Conservation (phyloP, 2,113 vertebrate genomes). For the Chaetura pelagica region DNA sequence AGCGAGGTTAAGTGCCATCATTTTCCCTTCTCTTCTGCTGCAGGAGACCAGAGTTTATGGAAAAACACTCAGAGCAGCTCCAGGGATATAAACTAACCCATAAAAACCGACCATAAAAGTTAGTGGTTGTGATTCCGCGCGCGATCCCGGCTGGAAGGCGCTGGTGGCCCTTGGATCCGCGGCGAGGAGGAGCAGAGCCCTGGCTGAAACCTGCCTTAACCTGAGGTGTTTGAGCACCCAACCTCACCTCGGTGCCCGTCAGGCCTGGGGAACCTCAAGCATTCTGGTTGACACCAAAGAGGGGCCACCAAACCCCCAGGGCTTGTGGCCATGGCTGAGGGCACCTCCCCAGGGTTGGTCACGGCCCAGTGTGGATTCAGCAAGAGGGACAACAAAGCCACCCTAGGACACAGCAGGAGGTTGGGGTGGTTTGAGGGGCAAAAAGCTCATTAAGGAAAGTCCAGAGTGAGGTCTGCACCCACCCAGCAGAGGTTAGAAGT, state of each 20-base stretch:
- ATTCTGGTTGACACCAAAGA: background rate
- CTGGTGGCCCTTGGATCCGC: background rate
- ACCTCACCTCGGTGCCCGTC: accelerated
- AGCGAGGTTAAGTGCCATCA: background rate
- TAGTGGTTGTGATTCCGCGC: background rate
- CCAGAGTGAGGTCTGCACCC: background rate
- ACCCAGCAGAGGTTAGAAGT: background rate
- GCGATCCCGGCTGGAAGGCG: background rate
- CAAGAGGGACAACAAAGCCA: background rate
- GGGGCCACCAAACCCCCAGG: background rate
- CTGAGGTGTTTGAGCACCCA: accelerated
- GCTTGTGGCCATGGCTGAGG: accelerated
- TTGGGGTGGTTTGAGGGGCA: accelerated
- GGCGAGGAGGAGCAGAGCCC: accelerated
- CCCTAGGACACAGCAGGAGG: background rate
- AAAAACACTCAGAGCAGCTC: background rate
- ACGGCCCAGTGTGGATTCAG: background rate
- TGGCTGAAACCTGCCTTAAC: background rate
- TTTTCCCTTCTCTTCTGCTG: background rate
- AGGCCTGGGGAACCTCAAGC: background rate
- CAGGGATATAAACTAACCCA: background rate
- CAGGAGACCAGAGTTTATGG: background rate
- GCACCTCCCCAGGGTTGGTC: background rate
- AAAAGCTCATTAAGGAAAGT: background rate
- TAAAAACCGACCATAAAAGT: background rate